A percentile compares a stretch with the other conserved stretches of the same genome.
phyloP scores from a whole-genome alignment of 2,797 vertebrate genomes.

The Syngnathus acus region DNA sequence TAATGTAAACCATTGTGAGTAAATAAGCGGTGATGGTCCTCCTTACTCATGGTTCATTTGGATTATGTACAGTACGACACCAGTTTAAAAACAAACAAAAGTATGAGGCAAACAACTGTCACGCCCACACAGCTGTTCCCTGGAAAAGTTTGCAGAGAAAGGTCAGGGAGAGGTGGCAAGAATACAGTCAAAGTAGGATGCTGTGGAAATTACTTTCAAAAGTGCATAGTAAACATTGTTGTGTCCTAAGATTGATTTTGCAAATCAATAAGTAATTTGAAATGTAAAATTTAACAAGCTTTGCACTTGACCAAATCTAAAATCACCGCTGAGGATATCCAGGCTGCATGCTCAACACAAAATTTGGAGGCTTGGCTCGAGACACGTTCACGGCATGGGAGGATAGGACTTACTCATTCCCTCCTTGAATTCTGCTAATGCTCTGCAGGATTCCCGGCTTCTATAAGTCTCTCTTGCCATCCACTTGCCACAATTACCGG shows the following conservation, averaged over 20 bases:
- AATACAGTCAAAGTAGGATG: background rate
- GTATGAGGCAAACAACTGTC: background rate
- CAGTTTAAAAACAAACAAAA: too few species aligned
- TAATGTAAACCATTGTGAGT: background rate
- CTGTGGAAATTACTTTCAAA: background rate
- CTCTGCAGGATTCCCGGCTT: slow-evolving; percentile 5
- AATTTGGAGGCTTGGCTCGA: background rate
- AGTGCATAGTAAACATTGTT: background rate
- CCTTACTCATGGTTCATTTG: background rate
- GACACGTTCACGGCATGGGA: background rate
- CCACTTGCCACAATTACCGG: slow-evolving; percentile 21
- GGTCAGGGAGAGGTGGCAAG: background rate
- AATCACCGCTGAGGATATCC: background rate
- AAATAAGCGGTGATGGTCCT: background rate
- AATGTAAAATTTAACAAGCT: background rate
- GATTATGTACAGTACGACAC: background rate
- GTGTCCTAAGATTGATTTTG: background rate
- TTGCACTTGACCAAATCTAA: background rate
- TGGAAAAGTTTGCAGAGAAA: background rate
- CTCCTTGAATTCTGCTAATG: slow-evolving; percentile 11
- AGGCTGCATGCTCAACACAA: background rate
- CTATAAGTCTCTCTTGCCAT: slow-evolving; percentile 23
- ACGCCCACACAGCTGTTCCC: background rate
- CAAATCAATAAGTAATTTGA: background rate
- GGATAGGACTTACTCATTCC: background rate